phyloP scores from a whole-genome alignment of 1,140 invertebrate genomes.

The Drosophila baimaii region DNA sequence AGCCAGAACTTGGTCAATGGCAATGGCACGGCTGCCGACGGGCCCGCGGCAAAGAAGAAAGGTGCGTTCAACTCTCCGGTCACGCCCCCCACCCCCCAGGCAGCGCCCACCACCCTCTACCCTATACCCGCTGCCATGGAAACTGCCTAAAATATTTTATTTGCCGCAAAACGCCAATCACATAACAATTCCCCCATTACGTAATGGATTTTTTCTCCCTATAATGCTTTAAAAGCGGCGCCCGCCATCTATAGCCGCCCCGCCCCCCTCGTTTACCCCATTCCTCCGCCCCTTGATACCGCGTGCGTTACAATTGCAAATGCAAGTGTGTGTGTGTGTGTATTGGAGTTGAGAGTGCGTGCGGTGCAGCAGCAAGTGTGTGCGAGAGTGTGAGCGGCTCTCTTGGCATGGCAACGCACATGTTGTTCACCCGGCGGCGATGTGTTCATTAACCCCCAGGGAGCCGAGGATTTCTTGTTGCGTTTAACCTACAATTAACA shows the following conservation, averaged over 20 bases:
- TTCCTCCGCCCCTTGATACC: conserved; percentile 43
- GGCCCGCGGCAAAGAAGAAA: conserved; percentile 68
- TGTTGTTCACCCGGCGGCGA: conserved; percentile 50
- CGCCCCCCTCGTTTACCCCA: conserved; percentile 22
- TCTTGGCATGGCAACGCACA: conserved; percentile 68
- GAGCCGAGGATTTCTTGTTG: conserved; percentile 47
- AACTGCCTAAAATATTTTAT: conserved; percentile 53
- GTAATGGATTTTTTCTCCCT: conserved; percentile 76
- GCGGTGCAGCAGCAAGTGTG: conserved; percentile 33
- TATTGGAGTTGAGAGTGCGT: conserved; percentile 25
- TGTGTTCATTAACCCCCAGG: conserved; percentile 75
- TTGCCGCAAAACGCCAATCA: conserved; percentile 59
- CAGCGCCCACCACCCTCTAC: not conserved
- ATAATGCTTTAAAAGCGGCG: conserved; percentile 71
- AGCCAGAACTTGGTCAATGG: conserved; percentile 77
- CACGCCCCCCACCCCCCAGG: conserved; percentile 1
- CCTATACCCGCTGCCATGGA: conserved; percentile 18
- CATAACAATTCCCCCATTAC: conserved; percentile 79
- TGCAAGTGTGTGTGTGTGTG: conserved; percentile 34
- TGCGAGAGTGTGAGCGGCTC: conserved; percentile 20
- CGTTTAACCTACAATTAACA: conserved; percentile 82
- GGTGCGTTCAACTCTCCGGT: conserved; percentile 69
- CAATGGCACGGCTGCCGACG: conserved; percentile 56
- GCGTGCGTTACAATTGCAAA: conserved; percentile 77
- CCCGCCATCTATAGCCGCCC: conserved; percentile 47